Percentiles rank a stretch among this genome's conserved stretches.
Evolutionary conservation across 2,888 invertebrate species (phyloP).

Genomic region (Boloria selene): DNA sequence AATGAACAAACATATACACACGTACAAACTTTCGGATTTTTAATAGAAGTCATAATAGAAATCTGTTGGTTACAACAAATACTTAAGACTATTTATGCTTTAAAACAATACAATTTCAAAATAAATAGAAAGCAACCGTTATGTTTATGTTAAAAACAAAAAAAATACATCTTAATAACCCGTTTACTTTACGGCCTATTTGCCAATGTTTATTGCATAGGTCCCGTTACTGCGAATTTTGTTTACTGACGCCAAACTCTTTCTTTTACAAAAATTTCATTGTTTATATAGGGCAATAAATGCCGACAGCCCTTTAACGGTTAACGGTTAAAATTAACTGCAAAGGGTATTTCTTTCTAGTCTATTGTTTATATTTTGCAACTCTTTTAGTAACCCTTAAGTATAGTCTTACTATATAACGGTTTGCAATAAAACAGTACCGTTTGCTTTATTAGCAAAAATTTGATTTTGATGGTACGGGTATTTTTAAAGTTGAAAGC

Average conservation of each 20-base stretch:
- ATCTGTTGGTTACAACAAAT: not conserved
- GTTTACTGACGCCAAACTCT: slow-evolving; percentile 44
- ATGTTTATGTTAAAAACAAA: slow-evolving; percentile 5
- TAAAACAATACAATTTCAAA: not conserved
- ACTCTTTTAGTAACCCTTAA: slow-evolving; percentile 47
- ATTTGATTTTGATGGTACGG: slow-evolving; percentile 34
- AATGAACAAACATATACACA: no score
- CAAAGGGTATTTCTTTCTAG: slow-evolving; percentile 41
- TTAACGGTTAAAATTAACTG: slow-evolving; percentile 36
- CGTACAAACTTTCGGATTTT: no score
- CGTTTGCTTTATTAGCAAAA: slow-evolving; percentile 45
- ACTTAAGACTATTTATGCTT: not conserved
- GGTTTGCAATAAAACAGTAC: slow-evolving; percentile 54
- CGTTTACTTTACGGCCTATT: slow-evolving; percentile 19
- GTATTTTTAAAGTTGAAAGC: slow-evolving; percentile 19
- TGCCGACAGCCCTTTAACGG: slow-evolving; percentile 48
- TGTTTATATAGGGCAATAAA: slow-evolving; percentile 64
- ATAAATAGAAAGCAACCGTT: slow-evolving; percentile 1
- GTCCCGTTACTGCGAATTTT: slow-evolving; percentile 43
- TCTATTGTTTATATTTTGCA: slow-evolving; percentile 56
- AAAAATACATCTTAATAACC: slow-evolving; percentile 14
- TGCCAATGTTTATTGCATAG: slow-evolving; percentile 28
- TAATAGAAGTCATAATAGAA: no score
- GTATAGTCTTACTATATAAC: slow-evolving; percentile 35
- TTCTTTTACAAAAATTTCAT: slow-evolving; percentile 39